phyloP scores from a whole-genome alignment of 2,888 invertebrate genomes.

The Drosophila yooni region DNA sequence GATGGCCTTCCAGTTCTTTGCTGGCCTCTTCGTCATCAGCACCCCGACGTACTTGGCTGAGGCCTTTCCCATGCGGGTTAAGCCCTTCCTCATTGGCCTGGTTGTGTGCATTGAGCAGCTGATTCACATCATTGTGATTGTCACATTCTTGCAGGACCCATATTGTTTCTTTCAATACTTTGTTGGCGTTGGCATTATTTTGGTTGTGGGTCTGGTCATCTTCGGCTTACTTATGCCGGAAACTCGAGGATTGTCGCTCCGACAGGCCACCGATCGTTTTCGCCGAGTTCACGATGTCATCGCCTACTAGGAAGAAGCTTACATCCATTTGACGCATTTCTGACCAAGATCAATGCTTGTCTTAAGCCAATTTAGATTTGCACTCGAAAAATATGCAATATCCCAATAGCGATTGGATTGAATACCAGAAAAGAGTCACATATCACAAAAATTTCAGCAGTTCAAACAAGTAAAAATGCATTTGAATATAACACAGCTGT shows the following conservation, averaged over 20 bases:
- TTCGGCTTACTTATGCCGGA: conserved; percentile 62
- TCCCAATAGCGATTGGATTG: no score
- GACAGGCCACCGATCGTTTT: conserved; percentile 64
- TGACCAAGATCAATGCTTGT: neutral
- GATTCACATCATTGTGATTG: conserved; percentile 68
- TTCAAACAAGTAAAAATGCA: no score
- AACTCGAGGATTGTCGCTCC: conserved; percentile 57
- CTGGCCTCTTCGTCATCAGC: conserved; percentile 70
- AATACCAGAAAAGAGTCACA: no score
- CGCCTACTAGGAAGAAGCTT: conserved; percentile 40
- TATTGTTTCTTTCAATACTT: conserved; percentile 55
- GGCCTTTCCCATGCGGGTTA: conserved; percentile 75
- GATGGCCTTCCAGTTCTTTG: conserved; percentile 73
- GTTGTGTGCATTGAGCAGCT: conserved; percentile 71
- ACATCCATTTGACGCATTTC: neutral
- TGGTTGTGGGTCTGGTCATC: conserved; percentile 47
- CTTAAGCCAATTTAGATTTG: neutral
- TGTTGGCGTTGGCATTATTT: conserved; percentile 64
- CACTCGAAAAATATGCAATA: neutral
- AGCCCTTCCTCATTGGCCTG: conserved; percentile 71
- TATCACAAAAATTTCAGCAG: no score
- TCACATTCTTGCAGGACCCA: conserved; percentile 24
- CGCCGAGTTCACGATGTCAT: conserved; percentile 56
- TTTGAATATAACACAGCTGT: no score
- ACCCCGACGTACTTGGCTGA: conserved; percentile 76